These are phyloP conservation scores for Scopus umbretta DNA, from an alignment of 2,113 vertebrate species.

Conservation along the genomic window DNA sequence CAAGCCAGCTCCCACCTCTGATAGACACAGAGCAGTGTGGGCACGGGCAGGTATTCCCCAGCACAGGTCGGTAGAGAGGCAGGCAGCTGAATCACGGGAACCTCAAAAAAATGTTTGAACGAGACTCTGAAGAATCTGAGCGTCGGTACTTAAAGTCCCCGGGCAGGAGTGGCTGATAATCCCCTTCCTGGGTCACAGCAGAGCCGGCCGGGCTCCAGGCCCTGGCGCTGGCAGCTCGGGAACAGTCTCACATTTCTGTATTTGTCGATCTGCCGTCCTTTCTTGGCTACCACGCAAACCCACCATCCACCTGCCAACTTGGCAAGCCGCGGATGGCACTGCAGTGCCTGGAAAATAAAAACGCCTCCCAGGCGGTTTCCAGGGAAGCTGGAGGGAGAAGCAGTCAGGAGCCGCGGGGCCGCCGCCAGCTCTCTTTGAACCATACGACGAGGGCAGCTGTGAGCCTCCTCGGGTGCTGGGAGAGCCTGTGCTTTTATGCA, in stretches of 20 bases:
- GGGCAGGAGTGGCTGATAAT: neutral
- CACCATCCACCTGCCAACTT: neutral
- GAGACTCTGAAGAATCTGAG: neutral
- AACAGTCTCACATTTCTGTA: neutral
- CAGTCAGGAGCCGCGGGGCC: neutral
- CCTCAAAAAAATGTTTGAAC: neutral
- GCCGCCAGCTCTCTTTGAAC: neutral
- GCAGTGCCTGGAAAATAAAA: neutral
- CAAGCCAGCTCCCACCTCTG: neutral
- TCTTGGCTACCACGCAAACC: neutral
- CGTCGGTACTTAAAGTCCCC: neutral
- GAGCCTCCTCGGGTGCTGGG: neutral
- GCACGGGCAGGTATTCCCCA: conserved; percentile 15
- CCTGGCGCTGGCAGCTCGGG: neutral
- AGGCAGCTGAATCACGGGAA: neutral
- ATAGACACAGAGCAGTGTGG: neutral
- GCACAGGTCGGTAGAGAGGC: accelerated
- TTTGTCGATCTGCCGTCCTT: neutral
- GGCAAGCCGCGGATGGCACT: neutral
- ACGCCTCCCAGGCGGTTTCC: neutral
- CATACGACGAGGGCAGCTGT: neutral
- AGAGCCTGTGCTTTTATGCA: neutral
- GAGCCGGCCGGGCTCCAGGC: neutral
- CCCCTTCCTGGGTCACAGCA: neutral
- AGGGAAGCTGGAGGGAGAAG: conserved; percentile 19